Conservation (phyloP, 2,888 invertebrate species). For the Thymelicus lineola region DNA sequence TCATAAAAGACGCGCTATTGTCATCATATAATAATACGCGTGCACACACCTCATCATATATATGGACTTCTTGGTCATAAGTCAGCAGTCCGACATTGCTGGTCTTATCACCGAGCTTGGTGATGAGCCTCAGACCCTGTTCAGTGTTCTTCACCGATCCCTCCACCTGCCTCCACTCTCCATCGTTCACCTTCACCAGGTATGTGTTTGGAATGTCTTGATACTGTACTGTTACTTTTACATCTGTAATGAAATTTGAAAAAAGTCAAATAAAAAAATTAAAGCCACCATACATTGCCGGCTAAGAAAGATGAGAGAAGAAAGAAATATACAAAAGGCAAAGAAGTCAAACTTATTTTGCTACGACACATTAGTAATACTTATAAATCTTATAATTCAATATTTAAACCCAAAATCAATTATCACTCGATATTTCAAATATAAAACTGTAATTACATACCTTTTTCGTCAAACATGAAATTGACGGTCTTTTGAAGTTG, state of each 20-base stretch:
- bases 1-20: too few species aligned
- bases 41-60: slow-evolving; percentile 69
- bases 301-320: too few species aligned
- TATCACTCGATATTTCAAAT: too few species aligned
- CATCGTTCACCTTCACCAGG: slow-evolving; percentile 73
- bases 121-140: slow-evolving; percentile 60
- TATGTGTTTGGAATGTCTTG: slow-evolving; percentile 66
- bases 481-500: slow-evolving; percentile 82
- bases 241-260: slow-evolving; percentile 63
- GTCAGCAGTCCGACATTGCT: slow-evolving; percentile 67
- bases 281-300: too few species aligned
- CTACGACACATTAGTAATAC: too few species aligned
- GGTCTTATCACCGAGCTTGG: slow-evolving; percentile 62
- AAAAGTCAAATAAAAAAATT: background rate
- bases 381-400: too few species aligned
- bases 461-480: slow-evolving; percentile 86
- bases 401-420: too few species aligned
- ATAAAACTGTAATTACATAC: slow-evolving; percentile 57
- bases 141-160: slow-evolving; percentile 56
- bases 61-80: slow-evolving; percentile 68
- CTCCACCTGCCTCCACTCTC: slow-evolving; percentile 82
- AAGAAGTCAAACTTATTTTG: too few species aligned
- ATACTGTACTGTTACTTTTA: slow-evolving; percentile 84
- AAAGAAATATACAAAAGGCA: too few species aligned
- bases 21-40: too few species aligned